These are phyloP conservation scores for Harpagoxenus sublaevis DNA, from an alignment of 2,888 invertebrate genomes.

Conservation along the genomic window DNA sequence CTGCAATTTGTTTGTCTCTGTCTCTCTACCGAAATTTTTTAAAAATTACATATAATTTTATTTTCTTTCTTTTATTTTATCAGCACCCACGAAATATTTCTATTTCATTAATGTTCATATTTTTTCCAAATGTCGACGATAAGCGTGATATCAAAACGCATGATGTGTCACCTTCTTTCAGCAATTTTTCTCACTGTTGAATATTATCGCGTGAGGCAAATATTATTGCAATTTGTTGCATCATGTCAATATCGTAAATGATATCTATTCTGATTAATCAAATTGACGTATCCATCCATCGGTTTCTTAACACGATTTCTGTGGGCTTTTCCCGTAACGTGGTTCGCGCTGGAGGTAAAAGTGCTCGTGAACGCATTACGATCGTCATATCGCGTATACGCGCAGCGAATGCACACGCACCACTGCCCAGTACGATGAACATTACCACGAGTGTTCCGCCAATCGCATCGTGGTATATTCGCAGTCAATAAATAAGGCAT, in stretches of 20 bases:
- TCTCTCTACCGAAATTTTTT: not conserved
- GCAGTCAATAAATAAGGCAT: slow-evolving; percentile 74
- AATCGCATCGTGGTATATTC: slow-evolving; percentile 59
- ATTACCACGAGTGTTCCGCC: slow-evolving; percentile 44
- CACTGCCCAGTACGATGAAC: slow-evolving; percentile 2
- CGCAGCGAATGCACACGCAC: not conserved
- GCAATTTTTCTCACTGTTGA: slow-evolving; percentile 11
- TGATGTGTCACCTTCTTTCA: slow-evolving; percentile 28
- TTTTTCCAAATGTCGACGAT: not conserved
- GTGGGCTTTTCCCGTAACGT: not conserved
- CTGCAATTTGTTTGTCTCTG: not conserved
- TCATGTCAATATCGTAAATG: slow-evolving; percentile 29
- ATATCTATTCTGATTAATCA: slow-evolving; percentile 44
- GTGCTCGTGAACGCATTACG: not conserved
- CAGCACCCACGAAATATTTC: not conserved
- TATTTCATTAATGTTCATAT: slow-evolving; percentile 27
- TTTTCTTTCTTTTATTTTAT: not conserved
- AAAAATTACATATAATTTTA: not conserved
- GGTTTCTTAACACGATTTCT: slow-evolving; percentile 33
- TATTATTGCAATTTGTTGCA: slow-evolving; percentile 28
- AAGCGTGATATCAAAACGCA: not conserved
- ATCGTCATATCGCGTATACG: slow-evolving; percentile 2
- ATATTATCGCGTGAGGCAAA: slow-evolving; percentile 7
- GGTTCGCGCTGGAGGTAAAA: not conserved
- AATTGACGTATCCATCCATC: slow-evolving; percentile 13